Evolutionary conservation across 1,140 invertebrate species (phyloP), one percentile per base, ranked within the genome.

Genomic region (Stegodyphus dumicola): DNA sequence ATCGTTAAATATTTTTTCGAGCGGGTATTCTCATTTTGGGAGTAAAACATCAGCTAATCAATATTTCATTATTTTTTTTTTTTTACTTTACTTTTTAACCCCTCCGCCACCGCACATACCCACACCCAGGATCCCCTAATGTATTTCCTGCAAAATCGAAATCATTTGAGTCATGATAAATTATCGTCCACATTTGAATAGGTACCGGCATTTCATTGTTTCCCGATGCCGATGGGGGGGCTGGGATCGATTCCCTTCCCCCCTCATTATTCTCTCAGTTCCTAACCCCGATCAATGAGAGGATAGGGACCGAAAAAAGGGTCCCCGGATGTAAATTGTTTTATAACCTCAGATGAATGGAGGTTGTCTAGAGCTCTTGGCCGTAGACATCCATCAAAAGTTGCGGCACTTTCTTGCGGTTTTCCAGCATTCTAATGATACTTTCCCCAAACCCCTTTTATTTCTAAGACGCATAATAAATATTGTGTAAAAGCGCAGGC

Each of bases 21-120:
- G 6, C 56, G 60, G 52, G 52, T 77, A 77, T 77, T 80, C 77
- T 71, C 67, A 71, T 80, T 80, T 56, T 60, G 10, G 54, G 71
- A 83, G 71, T 83, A 83, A 83, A 83, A 83, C 79, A 83, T 83
- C 79, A 83, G 56, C 71, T 83, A 83, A 83, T 83, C 79, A 83
- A 83, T 83, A 83, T 75, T 83, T 75, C 79, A 75, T 75, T 66
- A 74, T 83, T 83, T 66, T 83, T 64, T 70, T 77, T 73, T 33
- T 13, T 13, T 33, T 75, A 33, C 60, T 77, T 51, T 77, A 65
- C 51, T 77, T 77, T 77, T 77, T 60, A 11, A 17, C 17, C 49
- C n/a, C 7, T 10, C 60, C 11, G 13, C 54, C 73, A 5, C 18
- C 73, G 54, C 77, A 49, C 77, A 10, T 52, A 53, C 65, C 49